A percentile compares a stretch with the other conserved stretches of the same genome.
phyloP scores from a whole-genome alignment of 2,113 vertebrate species.

The Psephotus haematonotus region DNA sequence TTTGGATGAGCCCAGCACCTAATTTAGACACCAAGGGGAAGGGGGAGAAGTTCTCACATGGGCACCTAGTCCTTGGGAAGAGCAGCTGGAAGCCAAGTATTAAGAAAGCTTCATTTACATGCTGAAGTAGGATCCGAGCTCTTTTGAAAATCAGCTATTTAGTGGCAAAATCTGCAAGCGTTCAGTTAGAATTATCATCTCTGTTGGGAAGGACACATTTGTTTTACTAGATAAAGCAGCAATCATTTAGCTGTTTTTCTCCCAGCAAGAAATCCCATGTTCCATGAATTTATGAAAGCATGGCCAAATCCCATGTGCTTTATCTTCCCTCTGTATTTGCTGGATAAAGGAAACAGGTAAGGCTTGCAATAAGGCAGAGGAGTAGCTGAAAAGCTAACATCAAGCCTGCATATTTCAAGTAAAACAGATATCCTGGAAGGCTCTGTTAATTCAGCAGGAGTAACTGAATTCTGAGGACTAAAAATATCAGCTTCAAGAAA shows the following conservation, averaged over 20 bases:
- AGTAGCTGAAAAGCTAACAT: not conserved
- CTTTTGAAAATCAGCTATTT: not conserved
- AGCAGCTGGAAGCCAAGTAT: not conserved
- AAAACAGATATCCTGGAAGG: not conserved
- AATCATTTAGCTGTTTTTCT: slow-evolving; percentile 16
- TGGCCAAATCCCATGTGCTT: not conserved
- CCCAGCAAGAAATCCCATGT: not conserved
- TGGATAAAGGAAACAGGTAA: not conserved
- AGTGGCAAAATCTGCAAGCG: not conserved
- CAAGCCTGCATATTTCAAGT: slow-evolving; percentile 1
- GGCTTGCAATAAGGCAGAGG: not conserved
- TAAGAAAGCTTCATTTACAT: not conserved
- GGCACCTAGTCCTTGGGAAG: not conserved
- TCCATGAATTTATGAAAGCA: not conserved
- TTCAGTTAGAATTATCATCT: slow-evolving; percentile 4
- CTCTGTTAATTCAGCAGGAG: not conserved
- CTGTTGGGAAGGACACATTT: slow-evolving; percentile 26
- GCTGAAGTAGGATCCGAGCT: not conserved
- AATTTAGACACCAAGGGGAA: not conserved
- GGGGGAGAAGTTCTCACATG: not conserved
- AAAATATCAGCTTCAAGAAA: not conserved
- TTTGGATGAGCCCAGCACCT: not conserved
- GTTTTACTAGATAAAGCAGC: slow-evolving; percentile 47
- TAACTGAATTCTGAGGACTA: not conserved
- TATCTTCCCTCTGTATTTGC: not conserved